Conservation (phyloP, 2,113 vertebrate genomes). For the Tetraodon nigroviridis region DNA sequence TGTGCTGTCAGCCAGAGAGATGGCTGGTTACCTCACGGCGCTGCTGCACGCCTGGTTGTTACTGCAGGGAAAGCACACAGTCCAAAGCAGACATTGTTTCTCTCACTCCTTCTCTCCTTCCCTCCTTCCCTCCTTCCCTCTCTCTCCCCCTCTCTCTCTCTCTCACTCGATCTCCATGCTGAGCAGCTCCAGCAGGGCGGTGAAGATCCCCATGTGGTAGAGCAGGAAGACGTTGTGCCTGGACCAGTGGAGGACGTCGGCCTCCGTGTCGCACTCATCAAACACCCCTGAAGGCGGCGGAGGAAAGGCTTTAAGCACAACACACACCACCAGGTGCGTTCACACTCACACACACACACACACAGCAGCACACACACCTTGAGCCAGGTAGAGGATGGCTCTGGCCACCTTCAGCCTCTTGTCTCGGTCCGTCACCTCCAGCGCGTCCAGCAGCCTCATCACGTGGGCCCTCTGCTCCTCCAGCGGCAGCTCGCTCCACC, state of each 20-base stretch:
- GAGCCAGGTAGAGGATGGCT: conserved; percentile 91
- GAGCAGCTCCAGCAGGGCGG: conserved; percentile 90
- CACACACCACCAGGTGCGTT: too few species aligned
- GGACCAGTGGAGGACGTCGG: conserved; percentile 87
- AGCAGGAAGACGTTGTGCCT: conserved; percentile 93
- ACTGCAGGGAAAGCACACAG: conserved; percentile 64
- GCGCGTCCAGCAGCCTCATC: conserved; percentile 87
- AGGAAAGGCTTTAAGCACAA: neutral
- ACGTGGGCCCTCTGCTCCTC: conserved; percentile 83
- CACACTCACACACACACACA: too few species aligned
- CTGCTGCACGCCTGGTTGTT: conserved; percentile 94
- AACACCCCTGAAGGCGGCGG: conserved; percentile 78
- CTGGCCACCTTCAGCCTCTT: conserved; percentile 84
- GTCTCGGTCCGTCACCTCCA: conserved; percentile 91
- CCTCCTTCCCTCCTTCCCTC: too few species aligned
- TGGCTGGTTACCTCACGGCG: conserved; percentile 89
- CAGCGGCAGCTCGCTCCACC: conserved; percentile 81
- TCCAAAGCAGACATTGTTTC: neutral
- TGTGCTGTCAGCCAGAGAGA: conserved; percentile 95
- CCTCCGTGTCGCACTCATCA: conserved; percentile 86
- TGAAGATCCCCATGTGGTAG: conserved; percentile 92
- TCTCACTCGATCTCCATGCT: conserved; percentile 96
- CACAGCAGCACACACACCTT: conserved; percentile 74
- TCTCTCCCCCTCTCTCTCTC: neutral
- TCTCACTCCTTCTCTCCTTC: neutral